phyloP scores from a whole-genome alignment of 1,140 invertebrate species.

The Colletes gigas region DNA sequence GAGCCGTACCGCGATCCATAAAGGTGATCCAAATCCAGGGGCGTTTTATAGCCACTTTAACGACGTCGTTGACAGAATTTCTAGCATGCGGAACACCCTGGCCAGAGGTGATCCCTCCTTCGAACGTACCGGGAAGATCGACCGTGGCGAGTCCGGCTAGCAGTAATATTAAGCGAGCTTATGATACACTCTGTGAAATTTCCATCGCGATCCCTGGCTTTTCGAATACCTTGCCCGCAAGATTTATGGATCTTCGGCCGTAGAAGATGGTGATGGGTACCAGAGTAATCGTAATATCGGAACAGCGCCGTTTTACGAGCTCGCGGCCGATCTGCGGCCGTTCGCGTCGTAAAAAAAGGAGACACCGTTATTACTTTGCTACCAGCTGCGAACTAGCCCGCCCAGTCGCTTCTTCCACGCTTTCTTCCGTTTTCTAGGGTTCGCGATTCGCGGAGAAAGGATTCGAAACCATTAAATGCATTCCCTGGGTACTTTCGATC shows the following conservation, averaged over 20 bases:
- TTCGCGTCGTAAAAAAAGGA: slow-evolving; percentile 31
- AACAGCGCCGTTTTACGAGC: slow-evolving; percentile 47
- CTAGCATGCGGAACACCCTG: slow-evolving; percentile 12
- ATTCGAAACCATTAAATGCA: slow-evolving; percentile 7
- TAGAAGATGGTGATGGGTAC: neutral
- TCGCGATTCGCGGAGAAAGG: neutral
- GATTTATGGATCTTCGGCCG: slow-evolving; percentile 28
- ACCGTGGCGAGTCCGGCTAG: neutral
- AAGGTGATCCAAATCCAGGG: slow-evolving; percentile 35
- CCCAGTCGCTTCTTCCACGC: neutral
- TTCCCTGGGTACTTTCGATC: neutral
- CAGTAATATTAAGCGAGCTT: slow-evolving; percentile 1
- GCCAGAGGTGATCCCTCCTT: neutral
- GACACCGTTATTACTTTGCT: slow-evolving; percentile 38
- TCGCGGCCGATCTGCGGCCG: slow-evolving; percentile 14
- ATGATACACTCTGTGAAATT: neutral
- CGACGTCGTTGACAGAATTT: slow-evolving; percentile 49
- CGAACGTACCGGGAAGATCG: slow-evolving; percentile 1
- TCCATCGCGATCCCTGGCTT: neutral
- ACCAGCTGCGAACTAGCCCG: slow-evolving; percentile 24
- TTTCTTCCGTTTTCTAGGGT: neutral
- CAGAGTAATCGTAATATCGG: slow-evolving; percentile 49
- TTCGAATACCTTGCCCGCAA: slow-evolving; percentile 1
- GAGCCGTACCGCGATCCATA: slow-evolving; percentile 20
- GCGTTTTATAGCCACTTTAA: slow-evolving; percentile 50